Evolutionary conservation across 1,140 invertebrate species (phyloP).

Genomic region (Camponotus vicinus): DNA sequence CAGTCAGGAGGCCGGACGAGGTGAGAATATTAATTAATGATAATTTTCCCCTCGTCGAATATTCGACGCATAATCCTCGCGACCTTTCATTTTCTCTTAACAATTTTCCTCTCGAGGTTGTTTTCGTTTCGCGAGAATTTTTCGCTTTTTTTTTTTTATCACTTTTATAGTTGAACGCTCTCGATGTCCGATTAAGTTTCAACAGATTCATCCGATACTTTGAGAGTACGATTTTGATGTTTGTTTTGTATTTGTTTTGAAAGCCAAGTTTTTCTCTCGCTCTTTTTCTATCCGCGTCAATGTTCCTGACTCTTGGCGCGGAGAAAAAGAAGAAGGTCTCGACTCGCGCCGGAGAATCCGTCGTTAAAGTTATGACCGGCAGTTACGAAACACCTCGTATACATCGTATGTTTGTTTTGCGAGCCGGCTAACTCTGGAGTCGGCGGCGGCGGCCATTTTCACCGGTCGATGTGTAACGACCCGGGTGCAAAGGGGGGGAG

Average conservation of each 20-base stretch:
- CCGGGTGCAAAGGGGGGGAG: conserved; percentile 2
- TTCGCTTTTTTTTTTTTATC: too few species aligned
- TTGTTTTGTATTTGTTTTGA: background rate
- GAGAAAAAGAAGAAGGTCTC: background rate
- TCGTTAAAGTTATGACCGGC: background rate
- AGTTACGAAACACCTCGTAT: background rate
- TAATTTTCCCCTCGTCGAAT: background rate
- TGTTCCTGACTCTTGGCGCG: background rate
- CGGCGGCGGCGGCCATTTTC: conserved; percentile 46
- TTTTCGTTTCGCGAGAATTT: too few species aligned
- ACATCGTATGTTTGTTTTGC: conserved; percentile 25
- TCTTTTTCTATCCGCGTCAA: background rate
- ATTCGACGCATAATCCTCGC: too few species aligned
- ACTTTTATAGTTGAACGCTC: too few species aligned
- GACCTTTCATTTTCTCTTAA: background rate
- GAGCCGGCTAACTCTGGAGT: conserved; percentile 23
- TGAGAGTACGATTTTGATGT: background rate
- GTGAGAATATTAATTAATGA: conserved; percentile 70
- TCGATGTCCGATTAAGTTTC: too few species aligned
- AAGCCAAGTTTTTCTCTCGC: too few species aligned
- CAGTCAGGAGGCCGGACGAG: conserved; percentile 78
- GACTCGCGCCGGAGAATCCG: background rate
- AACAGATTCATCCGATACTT: too few species aligned
- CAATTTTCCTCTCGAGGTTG: too few species aligned
- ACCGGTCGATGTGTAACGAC: conserved; percentile 51